These are phyloP conservation scores for Drosophila mayaguana DNA, from an alignment of 2,888 invertebrate genomes.

Conservation along the genomic window DNA sequence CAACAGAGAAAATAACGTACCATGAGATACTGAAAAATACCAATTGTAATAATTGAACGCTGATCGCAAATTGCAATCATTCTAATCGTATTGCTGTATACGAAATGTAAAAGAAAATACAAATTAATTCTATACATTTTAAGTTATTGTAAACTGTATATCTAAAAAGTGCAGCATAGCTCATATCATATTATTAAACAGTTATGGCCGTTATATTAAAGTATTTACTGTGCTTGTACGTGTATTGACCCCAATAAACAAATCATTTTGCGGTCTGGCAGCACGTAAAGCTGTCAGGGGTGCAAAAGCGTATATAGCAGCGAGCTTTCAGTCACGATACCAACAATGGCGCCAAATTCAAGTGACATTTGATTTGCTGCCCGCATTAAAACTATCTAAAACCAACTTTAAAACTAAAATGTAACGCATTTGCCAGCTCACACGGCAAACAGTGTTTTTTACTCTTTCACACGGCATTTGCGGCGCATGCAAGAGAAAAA, in stretches of 20 bases:
- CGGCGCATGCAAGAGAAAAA: conserved; percentile 25
- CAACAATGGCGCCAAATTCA: conserved; percentile 31
- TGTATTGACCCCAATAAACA: conserved; percentile 12
- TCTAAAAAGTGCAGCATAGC: background rate
- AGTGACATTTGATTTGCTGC: conserved; percentile 5
- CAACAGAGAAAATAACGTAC: conserved; percentile 1
- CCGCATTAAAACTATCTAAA: too few species aligned
- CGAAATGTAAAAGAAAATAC: background rate
- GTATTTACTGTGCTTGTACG: conserved; percentile 8
- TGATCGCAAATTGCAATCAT: conserved; percentile 7
- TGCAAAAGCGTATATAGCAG: conserved; percentile 24
- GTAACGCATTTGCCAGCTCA: background rate
- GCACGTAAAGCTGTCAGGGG: conserved; percentile 20
- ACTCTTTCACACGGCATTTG: conserved; percentile 14
- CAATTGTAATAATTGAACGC: background rate
- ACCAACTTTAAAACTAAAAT: background rate
- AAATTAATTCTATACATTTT: background rate
- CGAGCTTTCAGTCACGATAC: conserved; percentile 13
- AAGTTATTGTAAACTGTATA: background rate
- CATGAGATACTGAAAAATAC: conserved; percentile 27
- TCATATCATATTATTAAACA: background rate
- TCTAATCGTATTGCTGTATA: background rate
- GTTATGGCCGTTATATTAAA: background rate
- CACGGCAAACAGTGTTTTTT: background rate
- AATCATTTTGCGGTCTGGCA: conserved; percentile 8